These are phyloP conservation scores for Meganola albula DNA, from an alignment of 2,888 invertebrate genomes.

Conservation along the genomic window DNA sequence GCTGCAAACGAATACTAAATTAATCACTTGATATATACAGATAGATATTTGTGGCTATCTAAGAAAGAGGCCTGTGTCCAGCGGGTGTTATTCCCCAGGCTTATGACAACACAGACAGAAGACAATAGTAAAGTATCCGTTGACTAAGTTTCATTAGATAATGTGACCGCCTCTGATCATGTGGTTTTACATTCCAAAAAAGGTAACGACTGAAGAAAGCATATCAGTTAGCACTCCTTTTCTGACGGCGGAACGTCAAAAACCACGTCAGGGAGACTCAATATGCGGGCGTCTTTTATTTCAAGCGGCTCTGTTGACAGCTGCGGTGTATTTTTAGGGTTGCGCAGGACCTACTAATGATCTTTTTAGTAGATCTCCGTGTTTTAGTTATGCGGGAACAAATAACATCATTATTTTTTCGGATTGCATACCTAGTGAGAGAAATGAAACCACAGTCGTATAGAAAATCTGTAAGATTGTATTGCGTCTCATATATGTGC, in stretches of 20 bases:
- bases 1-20: too few species aligned
- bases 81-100: constrained; percentile 25
- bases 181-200: constrained; percentile 56
- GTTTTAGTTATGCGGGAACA: too few species aligned
- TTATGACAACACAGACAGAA: constrained; percentile 40
- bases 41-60: constrained; percentile 24
- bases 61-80: constrained; percentile 29
- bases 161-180: constrained; percentile 37
- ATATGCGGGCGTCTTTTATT: constrained; percentile 61
- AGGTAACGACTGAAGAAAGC: constrained; percentile 33
- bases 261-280: constrained; percentile 59
- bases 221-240: constrained; percentile 57
- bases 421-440: too few species aligned
- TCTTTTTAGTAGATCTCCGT: too few species aligned
- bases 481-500: too few species aligned
- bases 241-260: constrained; percentile 62
- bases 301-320: constrained; percentile 47
- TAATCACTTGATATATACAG: too few species aligned
- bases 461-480: too few species aligned
- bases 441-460: too few species aligned
- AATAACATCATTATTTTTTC: too few species aligned
- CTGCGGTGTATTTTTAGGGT: constrained; percentile 36
- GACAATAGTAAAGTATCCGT: too few species aligned
- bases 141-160: constrained; percentile 50
- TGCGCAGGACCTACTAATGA: constrained; percentile 28